phyloP scores from a whole-genome alignment of 2,888 invertebrate species.

The Apocheima hispidaria region DNA sequence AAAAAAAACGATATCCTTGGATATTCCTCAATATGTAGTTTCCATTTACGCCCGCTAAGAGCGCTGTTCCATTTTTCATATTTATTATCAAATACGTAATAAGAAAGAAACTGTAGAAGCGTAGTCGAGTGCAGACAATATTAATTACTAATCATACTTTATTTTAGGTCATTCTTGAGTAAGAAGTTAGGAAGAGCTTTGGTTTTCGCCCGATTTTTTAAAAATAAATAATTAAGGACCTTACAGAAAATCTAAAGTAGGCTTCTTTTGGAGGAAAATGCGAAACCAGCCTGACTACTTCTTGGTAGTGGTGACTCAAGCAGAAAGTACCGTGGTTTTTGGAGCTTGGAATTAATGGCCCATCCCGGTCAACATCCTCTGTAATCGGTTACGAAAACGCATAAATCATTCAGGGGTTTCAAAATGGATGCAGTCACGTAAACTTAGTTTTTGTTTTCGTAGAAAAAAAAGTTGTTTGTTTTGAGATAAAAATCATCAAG shows the following conservation, averaged over 20 bases:
- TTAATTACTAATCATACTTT: too few relatives aligned
- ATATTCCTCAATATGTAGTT: too few relatives aligned
- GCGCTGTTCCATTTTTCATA: too few relatives aligned
- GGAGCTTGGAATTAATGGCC: conserved; percentile 38
- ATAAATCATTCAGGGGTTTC: neutral
- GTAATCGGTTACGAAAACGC: conserved; percentile 12
- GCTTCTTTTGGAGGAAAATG: conserved; percentile 37
- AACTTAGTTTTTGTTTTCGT: neutral
- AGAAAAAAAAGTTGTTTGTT: neutral
- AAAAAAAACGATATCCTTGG: too few relatives aligned
- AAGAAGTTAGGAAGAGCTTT: too few relatives aligned
- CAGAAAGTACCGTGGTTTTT: conserved; percentile 47
- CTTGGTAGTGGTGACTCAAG: conserved; percentile 56
- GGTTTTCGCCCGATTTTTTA: neutral
- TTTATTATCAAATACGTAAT: too few relatives aligned
- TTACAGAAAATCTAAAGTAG: conserved; percentile 5
- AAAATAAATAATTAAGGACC: neutral
- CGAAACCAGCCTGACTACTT: conserved; percentile 48
- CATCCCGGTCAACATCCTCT: conserved; percentile 35
- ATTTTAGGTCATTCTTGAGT: too few relatives aligned
- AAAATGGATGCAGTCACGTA: neutral
- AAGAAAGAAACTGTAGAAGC: too few relatives aligned
- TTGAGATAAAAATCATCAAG: too few relatives aligned
- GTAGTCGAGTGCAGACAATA: too few relatives aligned
- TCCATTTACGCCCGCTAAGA: too few relatives aligned